These are phyloP conservation scores for Macropodus opercularis DNA, from an alignment of 2,797 vertebrate genomes.

Conservation along the genomic window DNA sequence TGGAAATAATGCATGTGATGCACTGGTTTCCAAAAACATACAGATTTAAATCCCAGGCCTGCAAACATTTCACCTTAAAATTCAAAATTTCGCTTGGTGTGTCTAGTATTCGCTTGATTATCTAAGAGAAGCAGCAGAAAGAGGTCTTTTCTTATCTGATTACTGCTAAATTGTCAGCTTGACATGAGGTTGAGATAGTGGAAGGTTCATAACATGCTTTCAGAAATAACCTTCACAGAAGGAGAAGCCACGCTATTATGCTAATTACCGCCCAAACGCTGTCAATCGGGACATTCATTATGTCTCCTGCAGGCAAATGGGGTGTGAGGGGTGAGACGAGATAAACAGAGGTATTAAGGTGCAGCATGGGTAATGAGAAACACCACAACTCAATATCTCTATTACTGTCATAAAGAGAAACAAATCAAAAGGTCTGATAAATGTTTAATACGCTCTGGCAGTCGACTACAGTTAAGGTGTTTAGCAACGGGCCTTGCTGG, in stretches of 20 bases:
- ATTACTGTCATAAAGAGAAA: constrained; percentile 20
- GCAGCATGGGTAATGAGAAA: constrained; percentile 38
- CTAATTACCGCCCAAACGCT: constrained; percentile 64
- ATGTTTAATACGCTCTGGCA: constrained; percentile 27
- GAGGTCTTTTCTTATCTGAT: constrained; percentile 13
- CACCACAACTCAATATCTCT: constrained; percentile 32
- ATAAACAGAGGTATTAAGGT: constrained; percentile 17
- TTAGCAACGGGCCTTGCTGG: not conserved
- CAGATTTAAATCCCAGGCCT: no score
- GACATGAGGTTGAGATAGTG: constrained; percentile 19
- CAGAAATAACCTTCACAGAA: constrained; percentile 60
- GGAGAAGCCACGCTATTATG: constrained; percentile 42
- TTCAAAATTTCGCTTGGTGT: no score
- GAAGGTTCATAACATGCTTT: constrained; percentile 37
- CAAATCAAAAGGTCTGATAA: constrained; percentile 40
- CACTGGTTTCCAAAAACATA: no score
- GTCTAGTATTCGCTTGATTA: no score
- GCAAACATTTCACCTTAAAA: constrained; percentile 1
- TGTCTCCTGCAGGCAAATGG: constrained; percentile 16
- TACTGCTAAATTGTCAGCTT: constrained; percentile 27
- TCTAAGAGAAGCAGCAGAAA: no score
- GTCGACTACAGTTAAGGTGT: constrained; percentile 14
- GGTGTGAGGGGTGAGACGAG: not conserved
- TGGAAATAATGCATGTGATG: no score
- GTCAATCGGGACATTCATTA: constrained; percentile 52